Conservation (phyloP, 2,113 vertebrate species). For the Tetrao urogallus region DNA sequence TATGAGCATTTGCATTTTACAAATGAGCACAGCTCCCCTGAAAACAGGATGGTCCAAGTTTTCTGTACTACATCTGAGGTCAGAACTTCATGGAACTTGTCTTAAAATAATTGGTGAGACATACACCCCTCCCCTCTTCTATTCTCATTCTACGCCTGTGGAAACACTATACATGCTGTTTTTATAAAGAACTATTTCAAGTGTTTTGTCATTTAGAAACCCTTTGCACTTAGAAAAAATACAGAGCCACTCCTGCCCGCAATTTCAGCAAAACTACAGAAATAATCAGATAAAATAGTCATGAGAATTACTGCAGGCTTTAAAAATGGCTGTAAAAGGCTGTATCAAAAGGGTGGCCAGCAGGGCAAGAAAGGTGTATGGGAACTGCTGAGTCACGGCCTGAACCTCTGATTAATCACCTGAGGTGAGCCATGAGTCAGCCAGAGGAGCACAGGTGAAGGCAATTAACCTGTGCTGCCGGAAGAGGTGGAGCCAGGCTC, state of each 20-base stretch:
- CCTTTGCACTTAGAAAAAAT: background rate
- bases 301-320: background rate
- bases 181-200: background rate
- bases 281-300: background rate
- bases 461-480: too few relatives aligned
- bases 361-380: too few relatives aligned
- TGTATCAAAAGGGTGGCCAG: too few relatives aligned
- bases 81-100: constrained; percentile 66
- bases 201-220: background rate
- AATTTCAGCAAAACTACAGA: background rate
- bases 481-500: too few relatives aligned
- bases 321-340: background rate
- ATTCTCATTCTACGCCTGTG: background rate
- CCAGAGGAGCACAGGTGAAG: too few relatives aligned
- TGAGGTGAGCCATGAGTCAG: too few relatives aligned
- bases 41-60: constrained; percentile 32
- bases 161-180: background rate
- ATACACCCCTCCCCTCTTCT: constrained; percentile 6
- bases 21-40: background rate
- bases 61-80: constrained; percentile 26
- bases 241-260: background rate
- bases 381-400: too few relatives aligned
- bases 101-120: constrained; percentile 74
- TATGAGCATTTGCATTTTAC: background rate
- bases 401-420: too few relatives aligned